Base-by-base conservation (phyloP, 30 jellyfish, hydroid and myxozoan genomes). In the Pseudorhiza aurosa region DNA sequence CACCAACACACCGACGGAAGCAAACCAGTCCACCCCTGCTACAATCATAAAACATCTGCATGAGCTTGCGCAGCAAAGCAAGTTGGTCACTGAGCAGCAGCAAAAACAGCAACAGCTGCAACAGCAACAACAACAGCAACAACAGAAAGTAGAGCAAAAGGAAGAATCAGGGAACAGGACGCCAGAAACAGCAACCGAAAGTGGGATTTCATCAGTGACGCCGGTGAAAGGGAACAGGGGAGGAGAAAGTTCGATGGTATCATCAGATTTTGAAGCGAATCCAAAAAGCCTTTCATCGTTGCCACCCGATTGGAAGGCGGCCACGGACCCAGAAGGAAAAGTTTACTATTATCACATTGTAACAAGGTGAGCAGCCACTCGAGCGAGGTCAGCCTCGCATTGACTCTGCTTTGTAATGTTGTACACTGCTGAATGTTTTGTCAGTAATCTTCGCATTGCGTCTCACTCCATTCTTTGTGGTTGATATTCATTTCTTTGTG, bases 251-350 rank as follows among this genome's bases (percentile, higher is more conserved):
- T 27, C 60, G 25, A 40, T 39, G 28, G 24, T 19, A 2, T 3
- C 37, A 17, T 5, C 59, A 29, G 73, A 71, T 15, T 78, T 89
- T 32, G 96, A 94, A 1, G 42, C 70, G 31, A 51, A 68, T 26
- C 11, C 96, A 27, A 86, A 92, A 58, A 78, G 93, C 15, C 21
- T 79, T 18, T 68, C 94, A 12, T 55, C 94, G 19, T 65, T 92
- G 49, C 98, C 98, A 27, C 96, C 95, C 0, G 53, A 78, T 65
- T 92, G 98, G 98, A 85, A 85, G 53, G 85, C 98, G 4, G 98
- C 98, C 11, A 92, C 98, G 24, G 98, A 92, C 49, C 92, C 98
- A 2, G 98, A 92, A 55, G 98, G 98, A 36, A 84, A 92, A 47
- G 63, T 92, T 39, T 92, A 92, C 51, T 92, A 92, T 74, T 92